Percentiles rank a stretch among this genome's conserved stretches.
These are phyloP conservation scores for Felis chaus DNA, from an alignment of 2,113 vertebrate species.

Conservation along the genomic window DNA sequence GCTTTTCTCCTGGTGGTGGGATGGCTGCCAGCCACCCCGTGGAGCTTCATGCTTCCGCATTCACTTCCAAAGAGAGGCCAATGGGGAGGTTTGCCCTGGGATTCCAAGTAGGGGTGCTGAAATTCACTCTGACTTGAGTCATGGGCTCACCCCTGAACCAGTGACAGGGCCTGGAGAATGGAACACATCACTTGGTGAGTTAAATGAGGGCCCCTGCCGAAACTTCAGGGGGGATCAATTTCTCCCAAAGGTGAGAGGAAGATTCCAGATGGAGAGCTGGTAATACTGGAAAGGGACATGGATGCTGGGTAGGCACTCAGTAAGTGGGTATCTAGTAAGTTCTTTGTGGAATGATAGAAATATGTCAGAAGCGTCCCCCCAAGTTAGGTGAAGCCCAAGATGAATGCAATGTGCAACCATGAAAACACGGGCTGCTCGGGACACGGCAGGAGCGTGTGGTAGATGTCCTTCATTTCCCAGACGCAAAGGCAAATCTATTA, in stretches of 20 bases:
- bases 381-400: neutral
- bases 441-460: neutral
- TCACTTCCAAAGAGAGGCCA: neutral
- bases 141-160: neutral
- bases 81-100: neutral
- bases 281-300: neutral
- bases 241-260: neutral
- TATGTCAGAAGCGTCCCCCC: neutral
- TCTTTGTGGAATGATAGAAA: neutral
- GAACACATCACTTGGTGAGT: neutral
- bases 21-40: neutral
- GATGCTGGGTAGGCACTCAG: neutral
- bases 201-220: neutral
- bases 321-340: neutral
- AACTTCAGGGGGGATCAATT: neutral
- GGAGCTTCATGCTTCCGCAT: neutral
- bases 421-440: neutral
- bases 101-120: neutral
- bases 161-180: neutral
- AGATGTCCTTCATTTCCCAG: slow-evolving; percentile 21
- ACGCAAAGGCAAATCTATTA: slow-evolving; percentile 75
- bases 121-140: neutral
- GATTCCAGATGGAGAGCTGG: neutral
- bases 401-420: neutral
- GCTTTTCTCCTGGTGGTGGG: neutral